phyloP scores from a whole-genome alignment of 2,797 vertebrate species.

The Stomatorhinus walkeri region DNA sequence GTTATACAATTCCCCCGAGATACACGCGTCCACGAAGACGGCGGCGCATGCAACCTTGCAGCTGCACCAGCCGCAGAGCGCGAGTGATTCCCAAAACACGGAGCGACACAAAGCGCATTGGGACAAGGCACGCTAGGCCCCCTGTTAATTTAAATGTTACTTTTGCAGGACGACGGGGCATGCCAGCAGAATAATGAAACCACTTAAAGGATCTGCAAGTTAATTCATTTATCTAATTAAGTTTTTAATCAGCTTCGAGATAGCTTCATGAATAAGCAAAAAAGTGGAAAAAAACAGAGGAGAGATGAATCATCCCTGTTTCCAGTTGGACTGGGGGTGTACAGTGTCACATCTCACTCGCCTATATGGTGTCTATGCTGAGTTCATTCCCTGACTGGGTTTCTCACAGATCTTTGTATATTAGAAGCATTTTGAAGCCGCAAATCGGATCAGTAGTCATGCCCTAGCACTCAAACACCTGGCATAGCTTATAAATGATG shows the following conservation, averaged over 20 bases:
- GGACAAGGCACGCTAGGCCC: neutral
- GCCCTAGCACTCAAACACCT: neutral
- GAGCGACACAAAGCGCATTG: neutral
- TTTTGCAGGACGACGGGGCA: neutral
- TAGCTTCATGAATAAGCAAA: slow-evolving; percentile 13
- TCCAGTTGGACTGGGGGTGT: neutral
- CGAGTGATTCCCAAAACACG: neutral
- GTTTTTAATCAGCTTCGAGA: neutral
- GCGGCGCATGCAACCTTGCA: neutral
- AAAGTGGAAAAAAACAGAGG: neutral
- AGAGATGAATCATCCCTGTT: neutral
- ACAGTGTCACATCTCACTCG: neutral
- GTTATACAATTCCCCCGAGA: neutral
- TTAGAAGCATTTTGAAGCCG: neutral
- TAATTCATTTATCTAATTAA: slow-evolving; percentile 4
- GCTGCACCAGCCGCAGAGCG: neutral
- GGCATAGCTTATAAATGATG: neutral
- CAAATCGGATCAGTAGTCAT: neutral
- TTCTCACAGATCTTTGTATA: neutral
- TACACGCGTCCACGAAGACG: neutral
- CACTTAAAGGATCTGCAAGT: slow-evolving; percentile 2
- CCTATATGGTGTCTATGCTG: neutral
- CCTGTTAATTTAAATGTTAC: neutral
- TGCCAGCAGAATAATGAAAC: neutral
- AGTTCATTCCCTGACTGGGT: neutral